Evolutionary conservation across 2,113 vertebrate genomes (phyloP), one percentile per base, ranked within the genome.

Genomic region (Phaethon lepturus): DNA sequence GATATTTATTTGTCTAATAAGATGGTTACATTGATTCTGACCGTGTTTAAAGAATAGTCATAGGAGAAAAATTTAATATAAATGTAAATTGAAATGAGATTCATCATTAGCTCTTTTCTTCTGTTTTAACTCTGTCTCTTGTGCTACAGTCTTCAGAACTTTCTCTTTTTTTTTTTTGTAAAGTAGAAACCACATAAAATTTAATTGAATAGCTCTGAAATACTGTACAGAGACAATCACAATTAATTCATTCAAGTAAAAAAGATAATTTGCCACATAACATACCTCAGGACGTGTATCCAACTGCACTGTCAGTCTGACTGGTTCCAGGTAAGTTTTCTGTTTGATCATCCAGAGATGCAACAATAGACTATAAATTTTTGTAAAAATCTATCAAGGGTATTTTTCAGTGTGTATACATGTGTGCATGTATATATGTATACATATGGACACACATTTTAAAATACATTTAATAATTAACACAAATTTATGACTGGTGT

Each of bases 161-260:
- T 93, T 73, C 45, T 66, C 2, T 45, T n/a, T 40, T 18, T 47
- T 77, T 85, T 82, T 93, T 72, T 29, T 29, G 10, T 58, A 5
- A 84, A 74, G 7, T 45, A 35, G 47, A 81, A 66, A 5, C 35
- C 19, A 28, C 6, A 44, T 60, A 44, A 80, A 84, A 93, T 90
- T 59, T 86, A 90, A 81, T 73, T 81, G 11, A 81, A 73, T 64
- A 56, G 13, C 50, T 91, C 93, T 81, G 85, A 83, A 89, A 68
- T 69, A 28, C 24, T 64, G 22, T 38, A 14, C 26, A 89, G 84
- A 82, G 55, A 66, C n/a, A 77, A 64, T 68, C 33, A 60, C 31
- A 86, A 60, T 76, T 87, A 86, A 91, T 94, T 91, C 15, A 44
- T 40, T 89, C 44, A 64, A 74, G 56, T 83, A 53, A 81, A 95